Evolutionary conservation across 1,140 invertebrate genomes (phyloP), one percentile per base, ranked within the genome.

Genomic region (Drosophila watanabei): DNA sequence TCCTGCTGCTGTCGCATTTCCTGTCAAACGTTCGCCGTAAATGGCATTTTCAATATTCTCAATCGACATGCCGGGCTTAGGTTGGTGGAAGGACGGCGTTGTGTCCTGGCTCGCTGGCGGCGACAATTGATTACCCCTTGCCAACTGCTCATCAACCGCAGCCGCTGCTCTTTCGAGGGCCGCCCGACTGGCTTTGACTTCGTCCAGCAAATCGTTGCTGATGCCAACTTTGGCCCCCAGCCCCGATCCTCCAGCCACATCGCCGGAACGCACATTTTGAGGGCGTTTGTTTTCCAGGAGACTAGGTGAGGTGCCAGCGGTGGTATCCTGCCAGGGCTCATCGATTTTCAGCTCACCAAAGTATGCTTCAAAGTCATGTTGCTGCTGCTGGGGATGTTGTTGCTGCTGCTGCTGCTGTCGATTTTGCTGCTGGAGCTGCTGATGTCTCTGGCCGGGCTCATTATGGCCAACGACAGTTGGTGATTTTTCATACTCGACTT

Each of bases 11-110:
- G 64, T 46, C 8, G 69, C 39, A 46, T 56, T 35, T 28, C 75
- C 73, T 62, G 80, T 92, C 75, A 93, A 69, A 30, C 90, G 80
- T 77, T 93, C 92, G 51, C 92, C 92, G 76, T 93, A 93, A 86
- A 93, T 92, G 69, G 92, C 92, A 80, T 93, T 93, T 86, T 93
- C 92, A 82, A 93, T 93, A 79, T 92, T 93, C 83, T 93, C 92
- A 78, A 93, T 92, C 64, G 92, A 93, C 78, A 93, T 72, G 39
- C 79, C 71, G 54, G 73, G 65, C 79, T 80, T 90, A 61, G 83
- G 39, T 51, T 28, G 33, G 30, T 62, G 35, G 30, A 13, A 52
- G 58, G 62, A n/a, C 11, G 63, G 46, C 33, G 30, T 69, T 43
- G 69, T 51, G 24, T 73, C 37, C 45, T 73, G 56, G 46, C 71